Percentiles rank a stretch among this genome's conserved stretches.
phyloP scores from a whole-genome alignment of 2,113 vertebrate genomes.

The Felis catus region F.catus_Fca126_mat1.0 CM031419.1:59771501-59772000 shows the following conservation, averaged over 20 bases:
- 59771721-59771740: neutral
- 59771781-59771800: neutral
- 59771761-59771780: neutral
- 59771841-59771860: neutral
- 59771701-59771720: neutral
- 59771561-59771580: neutral
- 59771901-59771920: slow-evolving; percentile 35
- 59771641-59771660: neutral
- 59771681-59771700: neutral
- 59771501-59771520: no score
- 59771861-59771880: slow-evolving; percentile 28
- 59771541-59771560: no score
- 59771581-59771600: neutral
- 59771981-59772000: slow-evolving; percentile 64
- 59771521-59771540: no score
- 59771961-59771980: slow-evolving; percentile 63
- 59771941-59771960: slow-evolving; percentile 69
- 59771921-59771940: slow-evolving; percentile 50
- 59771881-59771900: slow-evolving; percentile 20
- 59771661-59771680: neutral
- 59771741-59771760: neutral
- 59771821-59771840: neutral
- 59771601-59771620: neutral
- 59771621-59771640: neutral
- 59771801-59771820: neutral